Evolutionary conservation across 2,797 vertebrate species (phyloP).

Genomic region (Enteromius trimaculatus): DNA sequence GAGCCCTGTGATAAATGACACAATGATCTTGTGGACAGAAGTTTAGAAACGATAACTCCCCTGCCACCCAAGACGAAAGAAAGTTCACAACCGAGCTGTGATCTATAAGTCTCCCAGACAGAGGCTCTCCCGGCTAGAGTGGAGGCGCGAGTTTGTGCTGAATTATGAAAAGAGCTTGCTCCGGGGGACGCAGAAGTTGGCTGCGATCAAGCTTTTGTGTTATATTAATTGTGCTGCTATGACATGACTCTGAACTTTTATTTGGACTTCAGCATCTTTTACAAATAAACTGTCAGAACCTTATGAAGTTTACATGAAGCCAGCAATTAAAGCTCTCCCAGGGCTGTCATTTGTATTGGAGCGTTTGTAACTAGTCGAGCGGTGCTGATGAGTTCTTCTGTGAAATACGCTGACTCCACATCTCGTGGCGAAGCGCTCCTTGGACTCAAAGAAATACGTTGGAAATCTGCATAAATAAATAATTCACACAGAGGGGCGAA

Average conservation of each 20-base stretch:
- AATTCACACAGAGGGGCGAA: constrained; percentile 64
- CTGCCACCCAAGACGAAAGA: constrained; percentile 65
- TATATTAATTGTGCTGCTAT: constrained; percentile 49
- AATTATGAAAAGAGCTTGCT: constrained; percentile 63
- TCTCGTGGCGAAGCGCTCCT: constrained; percentile 57
- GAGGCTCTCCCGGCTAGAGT: constrained; percentile 58
- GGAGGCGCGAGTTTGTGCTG: constrained; percentile 62
- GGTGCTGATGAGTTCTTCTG: constrained; percentile 63
- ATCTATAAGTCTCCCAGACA: constrained; percentile 71
- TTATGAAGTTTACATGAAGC: constrained; percentile 43
- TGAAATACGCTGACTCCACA: constrained; percentile 65
- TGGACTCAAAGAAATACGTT: constrained; percentile 62
- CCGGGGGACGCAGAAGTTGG: constrained; percentile 44
- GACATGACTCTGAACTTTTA: constrained; percentile 49
- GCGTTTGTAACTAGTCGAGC: constrained; percentile 38
- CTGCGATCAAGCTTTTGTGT: constrained; percentile 27
- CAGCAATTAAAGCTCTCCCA: constrained; percentile 47
- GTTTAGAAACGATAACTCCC: constrained; percentile 71
- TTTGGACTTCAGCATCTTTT: constrained; percentile 54
- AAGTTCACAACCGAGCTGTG: constrained; percentile 72
- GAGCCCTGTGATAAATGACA: constrained; percentile 37
- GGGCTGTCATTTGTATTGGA: constrained; percentile 49
- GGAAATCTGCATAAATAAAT: constrained; percentile 75
- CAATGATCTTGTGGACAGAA: constrained; percentile 64
- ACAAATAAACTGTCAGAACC: constrained; percentile 54